A percentile compares a stretch with the other conserved stretches of the same genome.
phyloP scores from a whole-genome alignment of 2,113 vertebrate species.

The Lophura nycthemera region DNA sequence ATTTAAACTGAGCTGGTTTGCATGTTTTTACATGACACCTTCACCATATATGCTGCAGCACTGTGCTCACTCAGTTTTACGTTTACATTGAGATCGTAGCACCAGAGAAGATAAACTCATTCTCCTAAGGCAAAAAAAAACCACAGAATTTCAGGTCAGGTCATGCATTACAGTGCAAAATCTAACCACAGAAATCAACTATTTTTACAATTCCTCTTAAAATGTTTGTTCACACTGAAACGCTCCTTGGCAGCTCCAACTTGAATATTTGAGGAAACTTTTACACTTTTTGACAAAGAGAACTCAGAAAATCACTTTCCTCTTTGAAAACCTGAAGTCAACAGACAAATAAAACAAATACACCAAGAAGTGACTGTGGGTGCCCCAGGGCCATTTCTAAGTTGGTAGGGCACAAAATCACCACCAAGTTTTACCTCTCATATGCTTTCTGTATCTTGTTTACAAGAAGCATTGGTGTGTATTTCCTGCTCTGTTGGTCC shows the following conservation, averaged over 20 bases:
- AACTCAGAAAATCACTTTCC: background rate
- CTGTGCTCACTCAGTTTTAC: background rate
- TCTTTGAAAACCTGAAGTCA: background rate
- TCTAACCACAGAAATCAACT: background rate
- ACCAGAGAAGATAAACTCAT: background rate
- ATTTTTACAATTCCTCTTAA: background rate
- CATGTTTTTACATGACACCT: background rate
- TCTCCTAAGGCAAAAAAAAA: background rate
- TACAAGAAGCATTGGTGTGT: accelerated
- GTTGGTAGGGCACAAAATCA: background rate
- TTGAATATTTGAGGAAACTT: background rate
- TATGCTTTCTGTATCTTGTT: background rate
- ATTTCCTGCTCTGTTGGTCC: background rate
- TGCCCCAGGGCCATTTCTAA: background rate
- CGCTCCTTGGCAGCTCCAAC: background rate
- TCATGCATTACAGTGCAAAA: background rate
- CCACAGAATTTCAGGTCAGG: background rate
- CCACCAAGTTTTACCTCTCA: background rate
- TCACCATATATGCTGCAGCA: background rate
- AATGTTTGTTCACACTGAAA: background rate
- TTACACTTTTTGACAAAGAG: background rate
- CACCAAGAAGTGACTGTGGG: background rate
- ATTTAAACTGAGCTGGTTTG: background rate
- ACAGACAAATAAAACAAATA: background rate
- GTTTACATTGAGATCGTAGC: background rate